These are phyloP conservation scores for Kradibia gibbosae DNA, from an alignment of 1,140 invertebrate species.

Conservation along the genomic window DNA sequence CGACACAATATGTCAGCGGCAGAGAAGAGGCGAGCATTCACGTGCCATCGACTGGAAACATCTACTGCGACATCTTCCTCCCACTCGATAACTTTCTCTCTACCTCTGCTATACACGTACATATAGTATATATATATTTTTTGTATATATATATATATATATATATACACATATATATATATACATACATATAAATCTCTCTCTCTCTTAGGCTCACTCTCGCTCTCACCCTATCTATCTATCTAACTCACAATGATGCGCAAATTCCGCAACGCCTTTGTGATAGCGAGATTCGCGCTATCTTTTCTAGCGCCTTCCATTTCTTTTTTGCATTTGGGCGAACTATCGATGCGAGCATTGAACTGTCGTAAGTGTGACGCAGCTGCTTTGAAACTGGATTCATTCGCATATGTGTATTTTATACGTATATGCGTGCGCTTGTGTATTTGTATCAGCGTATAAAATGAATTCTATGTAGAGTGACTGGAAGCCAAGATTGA, in stretches of 20 bases:
- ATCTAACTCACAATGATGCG: slow-evolving; percentile 52
- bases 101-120: no score
- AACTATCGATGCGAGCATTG: slow-evolving; percentile 16
- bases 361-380: slow-evolving; percentile 12
- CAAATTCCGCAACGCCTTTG: slow-evolving; percentile 46
- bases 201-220: slow-evolving; percentile 4
- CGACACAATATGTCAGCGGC: slow-evolving; percentile 66
- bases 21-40: slow-evolving; percentile 59
- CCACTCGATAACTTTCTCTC: no score
- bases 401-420: neutral
- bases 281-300: slow-evolving; percentile 30
- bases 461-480: neutral
- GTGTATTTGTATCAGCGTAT: neutral
- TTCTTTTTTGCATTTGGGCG: slow-evolving; percentile 34
- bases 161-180: no score
- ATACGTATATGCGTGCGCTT: neutral
- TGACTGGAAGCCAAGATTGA: slow-evolving; percentile 8
- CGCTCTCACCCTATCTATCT: neutral
- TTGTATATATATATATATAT: no score
- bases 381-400: slow-evolving; percentile 26
- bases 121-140: no score
- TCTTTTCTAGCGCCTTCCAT: slow-evolving; percentile 41
- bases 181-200: no score
- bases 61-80: slow-evolving; percentile 51
- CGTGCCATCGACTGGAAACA: slow-evolving; percentile 59